Base-by-base conservation (phyloP, 2,113 vertebrate genomes). In the Stegastes partitus region DNA sequence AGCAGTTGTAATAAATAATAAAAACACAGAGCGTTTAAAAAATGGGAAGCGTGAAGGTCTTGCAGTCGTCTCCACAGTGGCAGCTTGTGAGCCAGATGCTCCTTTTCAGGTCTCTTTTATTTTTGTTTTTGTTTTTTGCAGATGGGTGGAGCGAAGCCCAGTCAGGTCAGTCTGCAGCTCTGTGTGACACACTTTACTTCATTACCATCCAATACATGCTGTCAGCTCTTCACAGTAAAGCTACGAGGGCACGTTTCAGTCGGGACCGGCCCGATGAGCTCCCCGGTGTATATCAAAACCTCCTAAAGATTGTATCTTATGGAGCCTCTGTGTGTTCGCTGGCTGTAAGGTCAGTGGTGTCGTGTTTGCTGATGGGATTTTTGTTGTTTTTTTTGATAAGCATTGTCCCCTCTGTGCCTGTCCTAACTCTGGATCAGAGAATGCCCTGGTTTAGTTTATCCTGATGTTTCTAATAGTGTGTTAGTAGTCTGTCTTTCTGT, bases 261-360 rank as follows among this genome's bases (percentile, higher is more conserved):
- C 14, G 12, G 44, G 26, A 25, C 63, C 5, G 3, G 34, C 25
- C 51, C 42, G 21, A 63, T 66, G 16, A 54, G 21, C 11, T 73
- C 77, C 62, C 77, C 16, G 21, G 63, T 55, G 70, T 66, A 28
- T 67, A 59, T 72, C 61, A 66, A 44, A 44, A 71, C 58, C 15
- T 66, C 44, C 61, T 58, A 18, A 22, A 61, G 59, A 59, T 66
- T 37, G 53, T 70, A 70, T 70, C 66, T 59, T 14, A 58, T 7
- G 21, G 55, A 49, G 31, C 14, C 47, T 69, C n/a, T 74, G 28
- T 50, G 19, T 63, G 19, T 47, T 18, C 0, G 3, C 2, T 22
- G 55, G 50, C 73, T 53, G 58, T 54, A 49, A 44, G 80, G 77
- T 79, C 74, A 79, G 47, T 22, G 74, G 87, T 86, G 63, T 84